Evolutionary conservation across 1,140 invertebrate genomes (phyloP).

Genomic region (Zaprionus ornatus): DNA sequence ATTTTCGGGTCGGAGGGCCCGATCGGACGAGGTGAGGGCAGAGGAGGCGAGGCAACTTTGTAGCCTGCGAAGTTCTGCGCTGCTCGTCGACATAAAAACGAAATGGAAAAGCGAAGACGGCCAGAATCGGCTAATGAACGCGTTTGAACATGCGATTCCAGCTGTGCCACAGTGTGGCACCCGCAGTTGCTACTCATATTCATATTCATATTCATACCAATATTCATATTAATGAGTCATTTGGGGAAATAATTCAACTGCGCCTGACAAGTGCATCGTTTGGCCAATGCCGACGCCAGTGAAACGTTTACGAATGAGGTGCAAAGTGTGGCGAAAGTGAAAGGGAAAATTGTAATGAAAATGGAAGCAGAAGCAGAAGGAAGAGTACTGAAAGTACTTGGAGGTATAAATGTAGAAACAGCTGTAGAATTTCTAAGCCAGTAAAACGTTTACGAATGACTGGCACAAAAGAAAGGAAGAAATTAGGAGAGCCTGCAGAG

Average conservation of each 20-base stretch:
- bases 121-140: constrained; percentile 10
- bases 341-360: not conserved
- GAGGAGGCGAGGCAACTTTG: constrained; percentile 18
- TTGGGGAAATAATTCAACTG: constrained; percentile 11
- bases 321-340: not conserved
- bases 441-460: constrained; percentile 6
- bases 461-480: not conserved
- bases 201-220: constrained; percentile 2
- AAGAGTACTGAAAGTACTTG: not conserved
- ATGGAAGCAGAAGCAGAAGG: not conserved
- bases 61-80: not conserved
- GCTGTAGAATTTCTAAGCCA: not conserved
- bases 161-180: constrained; percentile 16
- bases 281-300: not conserved
- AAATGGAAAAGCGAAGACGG: not conserved
- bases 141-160: constrained; percentile 24
- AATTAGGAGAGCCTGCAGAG: not conserved
- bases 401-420: too few relatives aligned
- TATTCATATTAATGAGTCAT: constrained; percentile 9
- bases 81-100: not conserved
- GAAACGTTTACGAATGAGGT: constrained; percentile 5
- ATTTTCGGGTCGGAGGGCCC: not conserved
- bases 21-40: not conserved
- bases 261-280: not conserved
- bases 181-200: not conserved